Evolutionary conservation across 1,140 invertebrate genomes (phyloP).

Genomic region (Venturia canescens): DNA sequence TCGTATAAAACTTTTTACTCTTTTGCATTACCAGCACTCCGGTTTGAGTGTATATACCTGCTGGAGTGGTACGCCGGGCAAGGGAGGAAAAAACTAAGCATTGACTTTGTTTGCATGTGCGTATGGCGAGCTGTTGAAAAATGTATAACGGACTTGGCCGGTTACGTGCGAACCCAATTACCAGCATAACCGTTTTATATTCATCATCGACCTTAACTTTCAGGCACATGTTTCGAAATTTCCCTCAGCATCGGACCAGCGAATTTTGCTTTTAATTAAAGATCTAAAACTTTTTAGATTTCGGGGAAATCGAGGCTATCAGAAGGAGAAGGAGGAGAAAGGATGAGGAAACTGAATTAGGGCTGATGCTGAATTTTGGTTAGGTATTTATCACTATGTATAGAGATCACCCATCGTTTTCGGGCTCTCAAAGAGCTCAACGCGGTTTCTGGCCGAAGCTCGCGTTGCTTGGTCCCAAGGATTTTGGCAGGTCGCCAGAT

Average conservation of each 20-base stretch:
- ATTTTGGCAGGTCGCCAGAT: slow-evolving; percentile 35
- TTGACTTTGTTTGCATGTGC: neutral
- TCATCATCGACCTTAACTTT: too few relatives aligned
- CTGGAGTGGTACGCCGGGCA: slow-evolving; percentile 13
- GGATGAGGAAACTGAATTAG: neutral
- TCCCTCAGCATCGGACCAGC: neutral
- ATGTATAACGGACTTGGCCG: too few relatives aligned
- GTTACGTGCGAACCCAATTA: too few relatives aligned
- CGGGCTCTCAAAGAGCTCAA: slow-evolving; percentile 25
- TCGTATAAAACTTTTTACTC: slow-evolving; percentile 51
- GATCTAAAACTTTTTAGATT: neutral
- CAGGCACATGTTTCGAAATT: neutral
- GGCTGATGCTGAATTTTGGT: slow-evolving; percentile 23
- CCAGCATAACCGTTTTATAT: too few relatives aligned
- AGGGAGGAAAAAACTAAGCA: neutral
- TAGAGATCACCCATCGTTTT: slow-evolving; percentile 35
- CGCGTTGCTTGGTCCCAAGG: neutral
- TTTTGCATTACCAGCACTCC: neutral
- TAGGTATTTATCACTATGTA: slow-evolving; percentile 6
- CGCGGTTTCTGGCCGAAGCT: slow-evolving; percentile 22
- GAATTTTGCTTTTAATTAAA: neutral
- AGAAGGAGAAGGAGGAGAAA: neutral
- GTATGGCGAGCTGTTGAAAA: neutral
- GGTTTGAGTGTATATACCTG: neutral
- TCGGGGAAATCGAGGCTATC: neutral